Base-by-base conservation (phyloP, 2,797 vertebrate genomes). In the Pangasius djambal region DNA sequence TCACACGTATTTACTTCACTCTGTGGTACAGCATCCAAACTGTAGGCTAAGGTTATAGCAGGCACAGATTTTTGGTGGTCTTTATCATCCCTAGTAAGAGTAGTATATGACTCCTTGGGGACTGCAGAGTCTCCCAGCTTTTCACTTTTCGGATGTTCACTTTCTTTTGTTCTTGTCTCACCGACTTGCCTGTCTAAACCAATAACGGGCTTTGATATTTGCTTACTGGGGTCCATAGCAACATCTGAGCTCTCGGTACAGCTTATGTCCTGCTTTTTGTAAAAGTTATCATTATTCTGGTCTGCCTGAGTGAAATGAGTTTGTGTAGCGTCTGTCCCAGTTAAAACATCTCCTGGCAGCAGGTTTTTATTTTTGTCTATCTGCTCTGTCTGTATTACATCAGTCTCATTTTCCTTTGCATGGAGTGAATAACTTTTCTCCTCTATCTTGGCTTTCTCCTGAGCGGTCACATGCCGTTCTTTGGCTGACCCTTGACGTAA, bases 401-500 rank as follows among this genome's bases (percentile, higher is more conserved):
- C 90, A 72, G 61, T 52, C 85, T 90, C 92, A 69, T 59, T 84
- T 84, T 74, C 86, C 40, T 0, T 91, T 75, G 88, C 52, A 77
- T n/a, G 57, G 55, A 2, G 57, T 50, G 9, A 20, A 74, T 10
- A 87, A 88, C 70, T 22, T 0, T 86, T 67, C 88, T 93, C 88
- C 52, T 70, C 88, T 87, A 65, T 44, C 79, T 79, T 90, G 89
- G 91, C 77, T 83, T 90, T 90, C 88, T 93, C 82, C 89, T 74
- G n/a, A 10, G 72, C 83, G 37, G 20, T 4, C 83, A 90, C 88
- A 67, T 31, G 34, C 40, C 89, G n/a, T 3, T 91, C 92, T 18
- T 90, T 92, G 86, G 16, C 48, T 13, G 75, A 31, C 70, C 93
- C 94, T 15, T 93, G 95, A 77, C 93, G 94, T 37, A 96, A 88